phyloP scores from a whole-genome alignment of 2,888 invertebrate genomes.

The Metopia argyrocephala region DNA sequence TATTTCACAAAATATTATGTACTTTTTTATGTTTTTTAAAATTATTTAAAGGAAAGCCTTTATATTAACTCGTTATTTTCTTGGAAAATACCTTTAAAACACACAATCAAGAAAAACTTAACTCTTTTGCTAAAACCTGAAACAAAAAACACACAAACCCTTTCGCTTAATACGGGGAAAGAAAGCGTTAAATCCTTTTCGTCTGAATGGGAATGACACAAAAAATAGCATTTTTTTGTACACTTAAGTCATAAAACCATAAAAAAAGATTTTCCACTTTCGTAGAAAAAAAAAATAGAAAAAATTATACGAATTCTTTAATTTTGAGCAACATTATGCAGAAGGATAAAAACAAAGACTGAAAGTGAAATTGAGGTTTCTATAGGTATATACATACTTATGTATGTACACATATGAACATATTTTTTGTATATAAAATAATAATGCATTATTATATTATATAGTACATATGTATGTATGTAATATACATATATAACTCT shows the following conservation, averaged over 20 bases:
- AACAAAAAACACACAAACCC: conserved; percentile 24
- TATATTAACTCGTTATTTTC: no score
- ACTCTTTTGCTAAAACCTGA: no score
- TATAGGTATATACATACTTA: not conserved
- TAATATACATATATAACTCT: no score
- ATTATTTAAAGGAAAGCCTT: no score
- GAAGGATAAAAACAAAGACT: not conserved
- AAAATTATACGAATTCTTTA: not conserved
- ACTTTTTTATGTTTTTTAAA: no score
- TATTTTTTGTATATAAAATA: not conserved
- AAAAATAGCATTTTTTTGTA: not conserved
- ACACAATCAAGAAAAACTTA: no score
- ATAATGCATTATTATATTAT: no score
- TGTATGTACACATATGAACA: not conserved
- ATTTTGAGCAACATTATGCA: conserved; percentile 27
- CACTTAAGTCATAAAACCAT: conserved; percentile 35
- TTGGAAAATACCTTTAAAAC: conserved; percentile 3
- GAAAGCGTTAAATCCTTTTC: conserved; percentile 43
- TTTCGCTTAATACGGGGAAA: conserved; percentile 31
- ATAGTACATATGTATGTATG: no score
- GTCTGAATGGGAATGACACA: not conserved
- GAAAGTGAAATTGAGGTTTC: not conserved
- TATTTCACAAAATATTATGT: no score
- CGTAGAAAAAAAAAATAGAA: not conserved
- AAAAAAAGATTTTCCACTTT: conserved; percentile 16